A percentile compares a stretch with the other conserved stretches of the same genome.
phyloP scores from a whole-genome alignment of 2,113 vertebrate genomes.

The Clarias macrocephalus region DNA sequence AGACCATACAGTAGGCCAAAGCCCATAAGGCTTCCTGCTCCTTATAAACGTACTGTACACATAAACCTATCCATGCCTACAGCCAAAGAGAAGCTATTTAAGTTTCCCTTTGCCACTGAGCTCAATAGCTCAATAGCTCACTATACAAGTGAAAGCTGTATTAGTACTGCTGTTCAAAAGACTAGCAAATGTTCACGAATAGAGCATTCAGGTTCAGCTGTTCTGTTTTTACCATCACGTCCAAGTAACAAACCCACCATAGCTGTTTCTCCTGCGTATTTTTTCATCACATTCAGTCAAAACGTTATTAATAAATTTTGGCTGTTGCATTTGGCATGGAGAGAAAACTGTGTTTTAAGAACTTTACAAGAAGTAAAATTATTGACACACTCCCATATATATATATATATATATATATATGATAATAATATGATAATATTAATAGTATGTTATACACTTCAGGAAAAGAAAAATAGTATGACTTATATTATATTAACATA shows the following conservation, averaged over 20 bases:
- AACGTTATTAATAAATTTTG: not conserved
- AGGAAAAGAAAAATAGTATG: too few relatives aligned
- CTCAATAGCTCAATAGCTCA: not conserved
- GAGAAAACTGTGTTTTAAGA: not conserved
- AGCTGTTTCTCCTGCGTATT: not conserved
- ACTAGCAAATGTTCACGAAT: not conserved
- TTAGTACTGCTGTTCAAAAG: not conserved
- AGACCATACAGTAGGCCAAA: not conserved
- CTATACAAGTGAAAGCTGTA: not conserved
- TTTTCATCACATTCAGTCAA: not conserved
- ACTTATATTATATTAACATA: too few relatives aligned
- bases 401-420: too few relatives aligned
- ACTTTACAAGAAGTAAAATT: not conserved
- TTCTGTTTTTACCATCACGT: not conserved
- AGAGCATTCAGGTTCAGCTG: not conserved
- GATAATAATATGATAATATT: not conserved
- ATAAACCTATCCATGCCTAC: not conserved
- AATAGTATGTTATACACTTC: too few relatives aligned
- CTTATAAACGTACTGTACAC: not conserved
- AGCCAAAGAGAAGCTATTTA: not conserved
- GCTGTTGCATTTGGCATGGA: not conserved
- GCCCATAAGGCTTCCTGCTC: not conserved
- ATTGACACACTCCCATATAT: too few relatives aligned
- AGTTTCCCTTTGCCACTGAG: not conserved
- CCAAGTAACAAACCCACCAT: not conserved